Evolutionary conservation across 2,888 invertebrate species (phyloP).

Genomic region (Mesodorylaimus sp.): DNA sequence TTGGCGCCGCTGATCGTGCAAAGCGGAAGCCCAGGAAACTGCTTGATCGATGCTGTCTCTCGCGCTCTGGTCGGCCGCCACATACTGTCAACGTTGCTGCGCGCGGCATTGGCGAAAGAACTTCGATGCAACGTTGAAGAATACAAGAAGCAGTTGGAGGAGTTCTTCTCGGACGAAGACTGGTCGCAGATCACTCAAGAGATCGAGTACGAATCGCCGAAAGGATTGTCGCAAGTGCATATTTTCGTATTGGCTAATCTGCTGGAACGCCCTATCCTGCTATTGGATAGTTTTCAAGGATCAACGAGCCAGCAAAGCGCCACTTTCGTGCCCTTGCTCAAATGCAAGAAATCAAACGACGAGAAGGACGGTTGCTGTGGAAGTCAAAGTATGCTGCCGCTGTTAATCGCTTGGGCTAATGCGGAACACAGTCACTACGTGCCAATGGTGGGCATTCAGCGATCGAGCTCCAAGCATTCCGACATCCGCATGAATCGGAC

Average conservation of each 20-base stretch:
- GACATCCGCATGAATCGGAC: too few relatives aligned
- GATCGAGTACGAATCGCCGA: too few relatives aligned
- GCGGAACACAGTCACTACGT: neutral
- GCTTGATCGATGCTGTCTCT: neutral
- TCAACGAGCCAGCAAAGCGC: neutral
- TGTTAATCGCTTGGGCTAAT: neutral
- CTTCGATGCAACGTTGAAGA: neutral
- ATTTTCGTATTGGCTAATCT: neutral
- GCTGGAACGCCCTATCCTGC: neutral
- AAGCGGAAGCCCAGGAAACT: neutral
- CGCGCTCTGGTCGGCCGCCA: neutral
- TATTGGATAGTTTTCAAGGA: neutral
- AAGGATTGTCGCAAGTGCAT: neutral
- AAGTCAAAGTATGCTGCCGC: too few relatives aligned
- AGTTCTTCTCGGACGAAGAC: neutral
- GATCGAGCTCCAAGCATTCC: too few relatives aligned
- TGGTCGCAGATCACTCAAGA: neutral
- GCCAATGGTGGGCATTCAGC: neutral
- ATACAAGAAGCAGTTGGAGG: neutral
- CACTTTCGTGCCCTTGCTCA: neutral
- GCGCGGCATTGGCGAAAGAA: neutral
- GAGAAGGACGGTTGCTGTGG: too few relatives aligned
- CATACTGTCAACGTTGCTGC: neutral
- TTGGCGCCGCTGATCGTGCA: neutral
- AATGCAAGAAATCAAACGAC: neutral